Evolutionary conservation across 2,797 vertebrate genomes (phyloP), one percentile per base, ranked within the genome.

Genomic region (Mionectes olivaceus): DNA sequence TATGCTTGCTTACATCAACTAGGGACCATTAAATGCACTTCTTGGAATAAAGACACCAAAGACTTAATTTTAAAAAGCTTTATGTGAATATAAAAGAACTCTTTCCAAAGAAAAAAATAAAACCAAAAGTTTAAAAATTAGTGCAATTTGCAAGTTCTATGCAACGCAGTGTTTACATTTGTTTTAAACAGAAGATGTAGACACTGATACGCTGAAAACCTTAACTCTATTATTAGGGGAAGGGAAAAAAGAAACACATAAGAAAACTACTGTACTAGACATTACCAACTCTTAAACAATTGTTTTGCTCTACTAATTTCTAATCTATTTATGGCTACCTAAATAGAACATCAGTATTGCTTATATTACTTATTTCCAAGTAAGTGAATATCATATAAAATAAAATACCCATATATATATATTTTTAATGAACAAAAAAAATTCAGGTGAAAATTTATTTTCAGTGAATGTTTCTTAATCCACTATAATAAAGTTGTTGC

Each of bases 341-440:
- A 97, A 97, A 96, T 95, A 97, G 97, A 97, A 97, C 81, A 96
- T 81, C 53, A 94, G 73, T 98, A 98, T 97, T 98, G 97, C 94
- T 97, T 97, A 93, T 94, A 92, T 95, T 97, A 83, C 67, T 85
- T 73, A 92, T 94, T 96, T 92, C 92, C 94, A 96, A 96, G 78
- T 92, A 87, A 91, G 67, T 50, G 60, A 91, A 80, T 95, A 77
- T 44, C 61, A 86, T 95, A 96, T 90, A 98, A 98, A 98, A 98
- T 94, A 97, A 93, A 96, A 86, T 92, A 94, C 78, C 65, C 82
- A 86, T 78, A 69, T 92, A 90, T 79, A 83, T 64, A 59, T 87
- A 49, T 30, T 49, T 65, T 86, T 32, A 86, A 92, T 37, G 50
- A 78, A 78, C 59, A 64, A 81, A 60, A 90, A 83, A 77, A 67